phyloP scores from a whole-genome alignment of 2,888 invertebrate species.

The Aromia moschata region DNA sequence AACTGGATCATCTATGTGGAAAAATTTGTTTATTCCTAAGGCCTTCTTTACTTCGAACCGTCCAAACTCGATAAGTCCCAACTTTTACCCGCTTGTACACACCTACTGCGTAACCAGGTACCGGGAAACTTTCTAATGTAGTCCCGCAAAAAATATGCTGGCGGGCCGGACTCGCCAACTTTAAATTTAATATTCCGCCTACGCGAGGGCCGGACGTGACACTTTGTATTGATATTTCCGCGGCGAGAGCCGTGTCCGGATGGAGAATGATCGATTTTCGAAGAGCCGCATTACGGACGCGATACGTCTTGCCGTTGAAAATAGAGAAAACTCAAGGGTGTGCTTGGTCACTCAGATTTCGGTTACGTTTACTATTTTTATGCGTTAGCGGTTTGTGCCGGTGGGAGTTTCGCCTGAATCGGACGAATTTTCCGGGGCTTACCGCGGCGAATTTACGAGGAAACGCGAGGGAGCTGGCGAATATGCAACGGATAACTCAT shows the following conservation, averaged over 20 bases:
- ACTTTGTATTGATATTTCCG: constrained; percentile 25
- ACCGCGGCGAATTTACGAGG: constrained; percentile 10
- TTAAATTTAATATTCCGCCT: constrained; percentile 36
- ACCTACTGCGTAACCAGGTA: neutral
- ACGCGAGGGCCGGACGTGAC: constrained; percentile 35
- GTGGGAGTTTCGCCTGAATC: constrained; percentile 21
- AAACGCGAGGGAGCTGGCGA: too few relatives aligned
- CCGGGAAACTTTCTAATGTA: constrained; percentile 33
- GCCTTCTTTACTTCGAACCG: too few relatives aligned
- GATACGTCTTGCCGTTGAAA: constrained; percentile 32
- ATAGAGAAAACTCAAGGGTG: constrained; percentile 36
- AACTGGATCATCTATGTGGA: too few relatives aligned
- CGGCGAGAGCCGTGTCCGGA: constrained; percentile 24
- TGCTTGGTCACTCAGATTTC: constrained; percentile 44
- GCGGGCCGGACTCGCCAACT: constrained; percentile 27
- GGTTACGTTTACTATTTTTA: constrained; percentile 31
- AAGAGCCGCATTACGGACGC: constrained; percentile 27
- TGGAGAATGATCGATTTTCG: constrained; percentile 43
- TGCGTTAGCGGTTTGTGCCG: constrained; percentile 18
- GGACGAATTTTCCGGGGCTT: constrained; percentile 18
- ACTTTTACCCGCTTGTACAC: constrained; percentile 7
- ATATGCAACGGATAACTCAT: too few relatives aligned
- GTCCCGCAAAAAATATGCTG: constrained; percentile 27
- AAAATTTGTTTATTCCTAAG: too few relatives aligned
- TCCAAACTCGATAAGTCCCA: constrained; percentile 16